Evolutionary conservation across 2,888 invertebrate genomes (phyloP).

Genomic region (Chironomus tentans): DNA sequence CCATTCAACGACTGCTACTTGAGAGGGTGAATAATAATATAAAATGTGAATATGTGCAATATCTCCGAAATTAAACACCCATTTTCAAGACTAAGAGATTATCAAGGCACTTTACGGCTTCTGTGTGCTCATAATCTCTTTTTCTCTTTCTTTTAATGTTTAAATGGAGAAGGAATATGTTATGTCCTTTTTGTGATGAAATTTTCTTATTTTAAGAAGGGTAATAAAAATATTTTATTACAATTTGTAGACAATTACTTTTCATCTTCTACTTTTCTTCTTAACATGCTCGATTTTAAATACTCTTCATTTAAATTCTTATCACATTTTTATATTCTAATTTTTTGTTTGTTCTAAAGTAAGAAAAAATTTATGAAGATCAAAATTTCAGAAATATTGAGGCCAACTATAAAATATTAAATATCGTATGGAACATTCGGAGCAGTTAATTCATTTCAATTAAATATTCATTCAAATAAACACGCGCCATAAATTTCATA

Average conservation of each 20-base stretch:
- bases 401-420: too few species aligned
- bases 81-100: slow-evolving; percentile 18
- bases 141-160: neutral
- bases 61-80: slow-evolving; percentile 16
- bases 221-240: slow-evolving; percentile 22
- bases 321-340: too few species aligned
- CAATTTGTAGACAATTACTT: neutral
- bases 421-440: too few species aligned
- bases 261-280: neutral
- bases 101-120: slow-evolving; percentile 7
- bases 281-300: too few species aligned
- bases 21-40: neutral
- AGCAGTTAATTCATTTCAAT: neutral
- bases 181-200: neutral
- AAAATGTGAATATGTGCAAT: slow-evolving; percentile 17
- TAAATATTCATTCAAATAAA: too few species aligned
- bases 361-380: too few species aligned
- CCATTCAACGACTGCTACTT: neutral
- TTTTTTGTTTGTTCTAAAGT: too few species aligned
- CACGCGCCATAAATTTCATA: neutral
- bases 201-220: neutral
- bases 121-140: neutral
- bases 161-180: neutral
- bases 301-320: too few species aligned
- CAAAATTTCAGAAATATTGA: too few species aligned